phyloP scores from a whole-genome alignment of 2,888 invertebrate genomes.

The Hipparchia sbordonii region DNA sequence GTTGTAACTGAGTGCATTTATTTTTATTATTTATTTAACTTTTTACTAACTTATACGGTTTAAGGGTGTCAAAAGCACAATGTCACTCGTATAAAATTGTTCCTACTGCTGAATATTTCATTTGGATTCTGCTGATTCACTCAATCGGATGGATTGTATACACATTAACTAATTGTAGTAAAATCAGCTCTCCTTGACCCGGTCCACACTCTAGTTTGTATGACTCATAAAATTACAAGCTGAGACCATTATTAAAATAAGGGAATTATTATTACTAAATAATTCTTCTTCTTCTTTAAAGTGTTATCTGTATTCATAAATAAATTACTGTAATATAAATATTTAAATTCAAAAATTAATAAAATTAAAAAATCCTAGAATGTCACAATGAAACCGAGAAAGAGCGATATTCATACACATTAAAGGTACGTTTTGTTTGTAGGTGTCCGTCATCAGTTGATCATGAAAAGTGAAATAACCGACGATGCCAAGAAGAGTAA shows the following conservation, averaged over 20 bases:
- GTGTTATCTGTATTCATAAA: background rate
- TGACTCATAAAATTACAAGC: background rate
- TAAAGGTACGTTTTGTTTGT: slow-evolving; percentile 19
- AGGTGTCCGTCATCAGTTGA: slow-evolving; percentile 19
- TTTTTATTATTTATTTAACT: no score
- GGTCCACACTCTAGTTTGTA: background rate
- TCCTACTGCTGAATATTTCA: background rate
- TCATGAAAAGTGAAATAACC: slow-evolving; percentile 19
- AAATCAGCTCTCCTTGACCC: background rate
- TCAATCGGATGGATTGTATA: background rate
- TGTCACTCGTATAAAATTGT: no score
- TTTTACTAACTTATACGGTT: no score
- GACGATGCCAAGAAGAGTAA: slow-evolving; percentile 15
- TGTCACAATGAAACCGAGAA: background rate
- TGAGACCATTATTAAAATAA: no score
- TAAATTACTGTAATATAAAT: background rate
- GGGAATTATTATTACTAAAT: no score
- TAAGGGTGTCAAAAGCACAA: no score
- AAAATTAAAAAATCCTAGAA: slow-evolving; percentile 9
- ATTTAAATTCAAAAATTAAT: background rate
- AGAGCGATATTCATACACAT: background rate
- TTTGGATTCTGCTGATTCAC: background rate
- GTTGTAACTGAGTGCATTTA: no score
- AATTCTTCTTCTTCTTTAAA: no score
- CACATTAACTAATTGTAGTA: background rate